Percentiles rank a stretch among this genome's conserved stretches.
Evolutionary conservation across 2,888 invertebrate genomes (phyloP).

Genomic region (Pemphredon lugubris): DNA sequence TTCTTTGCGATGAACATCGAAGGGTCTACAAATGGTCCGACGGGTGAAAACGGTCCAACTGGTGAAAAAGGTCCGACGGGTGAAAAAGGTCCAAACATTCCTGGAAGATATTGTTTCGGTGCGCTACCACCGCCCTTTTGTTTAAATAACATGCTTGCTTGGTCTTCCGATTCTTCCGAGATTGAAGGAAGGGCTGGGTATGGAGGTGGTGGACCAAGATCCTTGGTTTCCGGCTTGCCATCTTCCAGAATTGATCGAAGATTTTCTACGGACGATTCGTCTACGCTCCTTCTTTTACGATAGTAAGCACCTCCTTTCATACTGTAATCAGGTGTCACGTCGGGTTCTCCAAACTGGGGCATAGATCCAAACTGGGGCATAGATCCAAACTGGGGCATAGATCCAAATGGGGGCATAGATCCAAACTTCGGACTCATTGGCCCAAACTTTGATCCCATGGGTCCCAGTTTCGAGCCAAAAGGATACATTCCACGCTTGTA

Average conservation of each 20-base stretch:
- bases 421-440: constrained; percentile 48
- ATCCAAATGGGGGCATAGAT: constrained; percentile 3
- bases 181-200: constrained; percentile 70
- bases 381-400: constrained; percentile 36
- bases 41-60: too few relatives aligned
- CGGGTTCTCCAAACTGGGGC: constrained; percentile 25
- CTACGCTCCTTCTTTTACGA: constrained; percentile 51
- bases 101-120: constrained; percentile 68
- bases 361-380: constrained; percentile 37
- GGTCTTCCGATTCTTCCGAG: constrained; percentile 66
- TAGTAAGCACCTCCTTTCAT: constrained; percentile 19
- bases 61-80: too few relatives aligned
- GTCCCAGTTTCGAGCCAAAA: constrained; percentile 38
- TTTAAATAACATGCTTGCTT: constrained; percentile 13
- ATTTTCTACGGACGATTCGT: constrained; percentile 4
- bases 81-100: constrained; percentile 67
- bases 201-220: constrained; percentile 62
- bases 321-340: constrained; percentile 26
- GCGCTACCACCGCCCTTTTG: constrained; percentile 18
- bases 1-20: constrained; percentile 72
- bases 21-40: constrained; percentile 70
- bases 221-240: constrained; percentile 33
- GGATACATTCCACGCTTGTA: constrained; percentile 66
- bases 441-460: constrained; percentile 42
- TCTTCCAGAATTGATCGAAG: constrained; percentile 33